phyloP scores from a whole-genome alignment of 2,888 invertebrate genomes.

The Caenorhabditis afra region DNA sequence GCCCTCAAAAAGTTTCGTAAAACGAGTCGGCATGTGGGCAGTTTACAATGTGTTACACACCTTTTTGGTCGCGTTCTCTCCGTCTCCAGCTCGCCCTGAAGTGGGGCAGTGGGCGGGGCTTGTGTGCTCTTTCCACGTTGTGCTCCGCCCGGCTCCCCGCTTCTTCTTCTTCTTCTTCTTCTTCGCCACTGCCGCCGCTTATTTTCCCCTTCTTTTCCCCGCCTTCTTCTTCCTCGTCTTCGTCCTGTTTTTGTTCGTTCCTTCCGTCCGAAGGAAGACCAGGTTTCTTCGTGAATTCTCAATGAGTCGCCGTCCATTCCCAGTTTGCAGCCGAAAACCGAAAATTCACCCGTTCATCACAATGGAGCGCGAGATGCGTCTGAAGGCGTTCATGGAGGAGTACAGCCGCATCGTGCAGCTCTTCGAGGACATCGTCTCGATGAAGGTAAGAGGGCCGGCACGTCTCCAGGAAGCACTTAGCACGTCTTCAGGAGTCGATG shows the following conservation, averaged over 20 bases:
- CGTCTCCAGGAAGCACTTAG: neutral
- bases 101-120: slow-evolving; percentile 32
- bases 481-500: slow-evolving; percentile 61
- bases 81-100: slow-evolving; percentile 44
- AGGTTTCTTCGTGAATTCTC: slow-evolving; percentile 23
- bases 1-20: slow-evolving; percentile 12
- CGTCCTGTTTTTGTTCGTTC: slow-evolving; percentile 16
- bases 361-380: slow-evolving; percentile 67
- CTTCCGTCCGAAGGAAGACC: slow-evolving; percentile 18
- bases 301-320: neutral
- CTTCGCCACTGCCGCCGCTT: slow-evolving; percentile 3
- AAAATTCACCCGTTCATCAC: slow-evolving; percentile 32
- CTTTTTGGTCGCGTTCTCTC: slow-evolving; percentile 23
- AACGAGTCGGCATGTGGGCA: neutral
- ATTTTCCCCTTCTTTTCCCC: slow-evolving; percentile 22
- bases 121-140: slow-evolving; percentile 41
- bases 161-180: neutral
- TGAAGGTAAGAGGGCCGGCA: slow-evolving; percentile 55
- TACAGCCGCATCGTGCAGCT: slow-evolving; percentile 63
- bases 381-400: slow-evolving; percentile 70
- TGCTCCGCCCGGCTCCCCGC: slow-evolving; percentile 10
- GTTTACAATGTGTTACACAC: slow-evolving; percentile 19
- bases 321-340: neutral
- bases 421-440: slow-evolving; percentile 68
- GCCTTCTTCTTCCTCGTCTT: slow-evolving; percentile 11